Percentiles rank a stretch among this genome's conserved stretches.
These are phyloP conservation scores for Bombus confusus DNA, from an alignment of 1,140 invertebrate species.

Conservation along the genomic window DNA sequence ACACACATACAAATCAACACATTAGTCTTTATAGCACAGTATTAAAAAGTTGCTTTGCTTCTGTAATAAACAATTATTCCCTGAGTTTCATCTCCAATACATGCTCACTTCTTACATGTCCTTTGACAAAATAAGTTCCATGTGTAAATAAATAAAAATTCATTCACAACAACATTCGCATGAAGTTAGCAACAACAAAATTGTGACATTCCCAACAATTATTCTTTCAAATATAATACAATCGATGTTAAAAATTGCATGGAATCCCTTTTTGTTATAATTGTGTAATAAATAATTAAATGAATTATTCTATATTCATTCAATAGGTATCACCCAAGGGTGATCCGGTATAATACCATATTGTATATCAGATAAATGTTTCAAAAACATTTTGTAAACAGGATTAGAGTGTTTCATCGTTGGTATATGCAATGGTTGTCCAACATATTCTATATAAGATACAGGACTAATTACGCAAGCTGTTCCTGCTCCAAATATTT, in stretches of 20 bases:
- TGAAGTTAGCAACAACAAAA: neutral
- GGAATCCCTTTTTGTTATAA: neutral
- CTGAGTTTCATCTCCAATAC: slow-evolving; percentile 22
- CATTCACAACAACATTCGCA: neutral
- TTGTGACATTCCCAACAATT: too few species aligned
- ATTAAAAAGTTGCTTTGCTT: slow-evolving; percentile 12
- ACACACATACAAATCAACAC: neutral
- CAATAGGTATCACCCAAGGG: slow-evolving; percentile 87
- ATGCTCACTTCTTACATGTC: neutral
- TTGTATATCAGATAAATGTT: slow-evolving; percentile 92
- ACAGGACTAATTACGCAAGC: slow-evolving; percentile 96
- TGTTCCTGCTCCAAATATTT: slow-evolving; percentile 97
- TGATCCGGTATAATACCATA: slow-evolving; percentile 91
- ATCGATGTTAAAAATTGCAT: neutral
- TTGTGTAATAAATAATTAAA: slow-evolving; percentile 13
- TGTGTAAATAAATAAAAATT: slow-evolving; percentile 36
- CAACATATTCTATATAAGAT: slow-evolving; percentile 89
- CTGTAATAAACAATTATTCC: slow-evolving; percentile 5
- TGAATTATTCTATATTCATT: slow-evolving; percentile 61
- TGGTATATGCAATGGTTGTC: slow-evolving; percentile 86
- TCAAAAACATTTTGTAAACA: slow-evolving; percentile 87
- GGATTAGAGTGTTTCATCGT: slow-evolving; percentile 88
- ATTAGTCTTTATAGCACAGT: neutral
- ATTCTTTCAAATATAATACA: neutral
- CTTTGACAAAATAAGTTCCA: neutral